Conservation (phyloP, 2,888 invertebrate genomes). For the Napeogenes inachia region DNA sequence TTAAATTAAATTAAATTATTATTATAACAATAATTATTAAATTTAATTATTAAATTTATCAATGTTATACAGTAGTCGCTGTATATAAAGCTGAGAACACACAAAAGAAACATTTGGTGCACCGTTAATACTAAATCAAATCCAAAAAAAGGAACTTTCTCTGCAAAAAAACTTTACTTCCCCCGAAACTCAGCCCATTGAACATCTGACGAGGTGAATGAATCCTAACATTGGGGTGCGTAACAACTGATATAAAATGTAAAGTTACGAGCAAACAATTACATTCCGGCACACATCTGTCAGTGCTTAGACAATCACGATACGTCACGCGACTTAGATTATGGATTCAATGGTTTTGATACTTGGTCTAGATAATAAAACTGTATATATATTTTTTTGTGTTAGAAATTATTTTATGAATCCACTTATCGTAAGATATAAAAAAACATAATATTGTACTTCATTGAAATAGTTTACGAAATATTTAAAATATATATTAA, state of each 20-base stretch:
- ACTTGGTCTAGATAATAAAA: slow-evolving; percentile 24
- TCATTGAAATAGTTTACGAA: too few species aligned
- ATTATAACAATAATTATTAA: too few species aligned
- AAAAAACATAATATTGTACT: too few species aligned
- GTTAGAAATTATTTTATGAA: too few species aligned
- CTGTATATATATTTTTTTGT: too few species aligned
- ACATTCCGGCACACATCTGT: slow-evolving; percentile 77
- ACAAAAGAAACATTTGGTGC: slow-evolving; percentile 27
- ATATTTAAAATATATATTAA: too few species aligned
- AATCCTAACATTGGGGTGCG: slow-evolving; percentile 60
- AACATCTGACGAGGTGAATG: slow-evolving; percentile 77
- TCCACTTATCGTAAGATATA: too few species aligned
- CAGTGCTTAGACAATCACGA: slow-evolving; percentile 77
- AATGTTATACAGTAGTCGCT: slow-evolving; percentile 1
- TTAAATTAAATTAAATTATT: too few species aligned
- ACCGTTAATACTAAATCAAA: slow-evolving; percentile 58
- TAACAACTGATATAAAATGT: slow-evolving; percentile 65
- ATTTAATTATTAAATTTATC: too few species aligned
- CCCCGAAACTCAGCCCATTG: slow-evolving; percentile 60
- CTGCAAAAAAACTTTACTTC: slow-evolving; percentile 61
- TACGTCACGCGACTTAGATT: slow-evolving; percentile 70
- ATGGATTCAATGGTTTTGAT: slow-evolving; percentile 44
- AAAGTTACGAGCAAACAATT: slow-evolving; percentile 69
- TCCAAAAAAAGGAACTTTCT: slow-evolving; percentile 48
- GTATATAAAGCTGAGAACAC: slow-evolving; percentile 1